phyloP scores from a whole-genome alignment of 30 jellyfish, hydroid and myxozoan species.

The Chironex yamaguchii region DNA sequence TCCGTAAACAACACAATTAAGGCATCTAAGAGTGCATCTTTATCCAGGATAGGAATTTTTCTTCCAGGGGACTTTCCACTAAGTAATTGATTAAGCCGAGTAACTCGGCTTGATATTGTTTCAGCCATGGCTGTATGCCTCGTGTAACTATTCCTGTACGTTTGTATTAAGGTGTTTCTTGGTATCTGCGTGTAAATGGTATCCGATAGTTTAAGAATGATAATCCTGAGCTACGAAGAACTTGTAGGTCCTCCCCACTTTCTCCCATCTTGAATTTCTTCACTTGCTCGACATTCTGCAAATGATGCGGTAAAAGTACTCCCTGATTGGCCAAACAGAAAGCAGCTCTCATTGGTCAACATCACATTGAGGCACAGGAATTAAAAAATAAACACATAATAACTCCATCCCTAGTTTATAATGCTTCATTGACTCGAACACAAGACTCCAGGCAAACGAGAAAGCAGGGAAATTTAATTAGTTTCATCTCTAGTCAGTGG shows the following conservation, averaged over 20 bases:
- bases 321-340: too few relatives aligned
- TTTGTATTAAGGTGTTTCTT: too few relatives aligned
- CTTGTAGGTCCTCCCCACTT: not conserved
- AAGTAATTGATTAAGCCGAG: slow-evolving; percentile 96
- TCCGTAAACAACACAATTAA: slow-evolving; percentile 86
- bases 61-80: slow-evolving; percentile 95
- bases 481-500: too few relatives aligned
- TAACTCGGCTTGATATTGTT: slow-evolving; percentile 88
- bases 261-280: not conserved
- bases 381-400: too few relatives aligned
- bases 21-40: slow-evolving; percentile 97
- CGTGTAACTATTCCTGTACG: not conserved
- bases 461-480: too few relatives aligned
- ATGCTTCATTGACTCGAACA: too few relatives aligned
- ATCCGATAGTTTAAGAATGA: too few relatives aligned
- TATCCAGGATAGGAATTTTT: slow-evolving; percentile 92
- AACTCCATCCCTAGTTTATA: too few relatives aligned
- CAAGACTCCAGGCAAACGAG: too few relatives aligned
- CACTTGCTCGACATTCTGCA: not conserved
- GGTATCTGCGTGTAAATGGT: too few relatives aligned
- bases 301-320: not conserved
- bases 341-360: too few relatives aligned
- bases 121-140: slow-evolving; percentile 67
- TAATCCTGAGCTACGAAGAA: not conserved
- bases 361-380: too few relatives aligned